Base-by-base conservation (phyloP, 1,140 invertebrate genomes). In the Halesus radiatus region DNA sequence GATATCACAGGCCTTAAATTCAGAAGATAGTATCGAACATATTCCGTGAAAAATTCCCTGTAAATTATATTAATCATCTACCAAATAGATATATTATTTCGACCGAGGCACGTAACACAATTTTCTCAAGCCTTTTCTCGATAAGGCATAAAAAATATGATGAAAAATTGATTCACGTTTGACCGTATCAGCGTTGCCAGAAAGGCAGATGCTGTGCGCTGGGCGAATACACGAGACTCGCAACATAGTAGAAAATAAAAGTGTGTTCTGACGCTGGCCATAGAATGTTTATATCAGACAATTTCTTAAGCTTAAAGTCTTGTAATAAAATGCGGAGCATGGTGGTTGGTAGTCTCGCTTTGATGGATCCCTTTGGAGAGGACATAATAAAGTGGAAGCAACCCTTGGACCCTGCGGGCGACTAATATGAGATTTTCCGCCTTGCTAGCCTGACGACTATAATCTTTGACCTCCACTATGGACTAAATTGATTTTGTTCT, bases 261-360 rank as follows among this genome's bases (percentile, higher is more conserved):
- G n/a, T 29, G 62, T 70, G 32, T 45, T n/a, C 18, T n/a, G 5
- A 50, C 64, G n/a, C 68, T 78, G 37, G 64, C 64, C 60, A 32
- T 58, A 37, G 66, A 10, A 45, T 70, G 66, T 70, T 74, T 77
- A 82, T 80, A 66, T 75, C 75, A 75, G 78, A 80, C 78, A 80
- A 82, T 78, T 82, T 82, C 80, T 80, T 58, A 76, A 66, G 74
- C 78, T 80, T 70, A 45, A 50, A 77, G 78, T 56, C 78, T 53
- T 52, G 81, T 80, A 82, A 82, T 82, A 82, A 82, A 82, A 82
- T 80, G 62, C 80, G 73, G 78, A 78, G 78, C 81, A 76, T 66
- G 75, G 68, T 29, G 60, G 54, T 56, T 23, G 60, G 66, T 68
- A 62, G 52, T 76, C 58, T 62, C 52, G 54, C 22, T 78, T 64